Evolutionary conservation across 2,113 vertebrate genomes (phyloP).

Genomic region (Microcebus murinus): DNA sequence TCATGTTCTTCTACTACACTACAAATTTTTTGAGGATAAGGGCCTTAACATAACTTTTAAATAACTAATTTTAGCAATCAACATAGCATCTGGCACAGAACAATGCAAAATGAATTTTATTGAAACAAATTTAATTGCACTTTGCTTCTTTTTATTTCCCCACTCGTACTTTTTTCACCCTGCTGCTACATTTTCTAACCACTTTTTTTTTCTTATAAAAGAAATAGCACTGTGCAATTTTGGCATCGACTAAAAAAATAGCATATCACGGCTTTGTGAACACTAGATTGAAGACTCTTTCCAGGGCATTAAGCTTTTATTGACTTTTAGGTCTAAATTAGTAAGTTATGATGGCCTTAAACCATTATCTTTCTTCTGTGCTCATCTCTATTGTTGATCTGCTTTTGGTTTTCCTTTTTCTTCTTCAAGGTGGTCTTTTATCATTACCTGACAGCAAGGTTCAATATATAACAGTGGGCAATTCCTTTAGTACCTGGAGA

Average conservation of each 20-base stretch:
- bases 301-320: constrained; percentile 43
- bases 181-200: neutral
- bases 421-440: constrained; percentile 7
- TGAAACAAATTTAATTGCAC: neutral
- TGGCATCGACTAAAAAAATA: neutral
- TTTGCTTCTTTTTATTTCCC: neutral
- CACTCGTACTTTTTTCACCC: neutral
- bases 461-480: neutral
- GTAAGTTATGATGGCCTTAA: neutral
- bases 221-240: neutral
- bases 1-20: neutral
- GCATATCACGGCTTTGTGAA: neutral
- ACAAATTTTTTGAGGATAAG: neutral
- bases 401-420: neutral
- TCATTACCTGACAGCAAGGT: constrained; percentile 23
- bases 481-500: neutral
- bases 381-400: neutral
- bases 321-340: constrained; percentile 38
- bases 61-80: neutral
- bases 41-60: neutral
- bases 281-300: constrained; percentile 19
- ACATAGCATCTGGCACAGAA: neutral
- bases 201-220: neutral
- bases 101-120: neutral
- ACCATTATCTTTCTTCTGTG: neutral